Conservation (phyloP, 2,888 invertebrate genomes). For the Allygus modestus region DNA sequence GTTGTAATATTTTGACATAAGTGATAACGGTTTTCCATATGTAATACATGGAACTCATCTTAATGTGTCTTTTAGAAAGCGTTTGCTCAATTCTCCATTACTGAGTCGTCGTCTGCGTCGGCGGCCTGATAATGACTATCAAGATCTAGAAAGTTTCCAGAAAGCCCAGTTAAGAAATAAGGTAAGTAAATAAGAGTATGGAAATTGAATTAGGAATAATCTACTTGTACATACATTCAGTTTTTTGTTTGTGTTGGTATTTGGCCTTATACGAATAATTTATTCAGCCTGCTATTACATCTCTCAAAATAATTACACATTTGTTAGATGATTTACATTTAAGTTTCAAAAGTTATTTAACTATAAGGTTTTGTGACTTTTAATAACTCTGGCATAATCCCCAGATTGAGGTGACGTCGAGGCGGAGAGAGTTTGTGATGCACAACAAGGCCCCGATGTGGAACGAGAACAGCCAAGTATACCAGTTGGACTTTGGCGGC, state of each 20-base stretch:
- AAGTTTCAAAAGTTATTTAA: too few species aligned
- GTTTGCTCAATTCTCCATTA: conserved; percentile 86
- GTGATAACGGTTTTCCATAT: too few species aligned
- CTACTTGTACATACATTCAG: too few species aligned
- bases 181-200: conserved; percentile 76
- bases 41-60: background rate
- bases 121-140: conserved; percentile 77
- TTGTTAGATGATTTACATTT: too few species aligned
- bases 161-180: conserved; percentile 94
- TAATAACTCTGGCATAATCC: background rate
- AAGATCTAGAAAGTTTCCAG: conserved; percentile 93
- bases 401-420: conserved; percentile 70
- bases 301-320: too few species aligned
- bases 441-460: conserved; percentile 98
- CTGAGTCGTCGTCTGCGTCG: conserved; percentile 84
- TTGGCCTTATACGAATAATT: too few species aligned
- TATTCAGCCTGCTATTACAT: too few species aligned
- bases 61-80: conserved; percentile 50
- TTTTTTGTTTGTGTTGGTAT: conserved; percentile 43
- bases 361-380: too few species aligned
- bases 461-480: conserved; percentile 99
- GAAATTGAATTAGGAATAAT: too few species aligned
- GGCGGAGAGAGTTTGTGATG: conserved; percentile 88
- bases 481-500: conserved; percentile 99
- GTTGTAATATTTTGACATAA: too few species aligned